phyloP scores from a whole-genome alignment of 2,888 invertebrate genomes.

The Atherix ibis region DNA sequence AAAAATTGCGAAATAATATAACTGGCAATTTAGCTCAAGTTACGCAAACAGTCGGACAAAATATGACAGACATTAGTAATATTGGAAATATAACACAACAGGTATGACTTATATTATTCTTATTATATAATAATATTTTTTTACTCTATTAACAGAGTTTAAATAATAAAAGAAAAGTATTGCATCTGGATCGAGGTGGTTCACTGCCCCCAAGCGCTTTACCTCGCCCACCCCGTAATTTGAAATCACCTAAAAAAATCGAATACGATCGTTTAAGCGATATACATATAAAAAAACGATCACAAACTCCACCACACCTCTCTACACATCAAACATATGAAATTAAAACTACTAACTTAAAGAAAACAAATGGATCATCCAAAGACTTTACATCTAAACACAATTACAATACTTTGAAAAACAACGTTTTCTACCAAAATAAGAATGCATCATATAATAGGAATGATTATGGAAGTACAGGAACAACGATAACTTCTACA shows the following conservation, averaged over 20 bases:
- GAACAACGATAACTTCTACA: conserved; percentile 7
- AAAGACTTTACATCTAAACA: conserved; percentile 10
- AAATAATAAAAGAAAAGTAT: background rate
- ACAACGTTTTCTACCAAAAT: conserved; percentile 8
- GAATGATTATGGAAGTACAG: conserved; percentile 14
- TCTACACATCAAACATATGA: conserved; percentile 11
- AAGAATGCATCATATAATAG: conserved; percentile 9
- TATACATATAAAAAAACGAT: conserved; percentile 12
- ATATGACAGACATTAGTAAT: conserved; percentile 17
- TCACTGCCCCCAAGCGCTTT: conserved; percentile 16
- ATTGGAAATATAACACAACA: conserved; percentile 12
- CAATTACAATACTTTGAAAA: conserved; percentile 10
- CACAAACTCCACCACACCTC: conserved; percentile 13
- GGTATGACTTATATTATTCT: conserved; percentile 3
- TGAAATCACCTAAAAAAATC: conserved; percentile 15
- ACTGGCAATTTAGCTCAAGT: conserved; percentile 15
- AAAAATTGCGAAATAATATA: conserved; percentile 13
- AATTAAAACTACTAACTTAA: conserved; percentile 13
- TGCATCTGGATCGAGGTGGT: conserved; percentile 13
- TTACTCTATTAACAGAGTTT: conserved; percentile 7
- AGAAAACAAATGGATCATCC: conserved; percentile 9
- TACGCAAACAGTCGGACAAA: conserved; percentile 15
- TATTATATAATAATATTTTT: conserved; percentile 1
- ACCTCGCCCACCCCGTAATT: conserved; percentile 13
- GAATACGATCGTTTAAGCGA: conserved; percentile 16